These are phyloP conservation scores for Panzeria rudis DNA, from an alignment of 2,888 invertebrate genomes.

Conservation along the genomic window DNA sequence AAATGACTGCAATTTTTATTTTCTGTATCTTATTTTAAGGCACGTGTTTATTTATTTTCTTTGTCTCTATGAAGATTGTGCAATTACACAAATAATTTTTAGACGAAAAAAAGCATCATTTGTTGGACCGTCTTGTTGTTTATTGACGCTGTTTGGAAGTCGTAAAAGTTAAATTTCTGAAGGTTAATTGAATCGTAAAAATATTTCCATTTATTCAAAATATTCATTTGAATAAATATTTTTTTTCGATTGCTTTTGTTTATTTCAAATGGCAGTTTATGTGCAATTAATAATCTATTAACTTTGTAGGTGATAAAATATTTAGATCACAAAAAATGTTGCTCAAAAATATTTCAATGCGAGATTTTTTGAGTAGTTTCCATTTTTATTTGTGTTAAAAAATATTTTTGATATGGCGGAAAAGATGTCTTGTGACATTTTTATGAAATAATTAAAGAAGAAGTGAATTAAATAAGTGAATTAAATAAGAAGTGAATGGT, in stretches of 20 bases:
- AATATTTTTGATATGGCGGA: background rate
- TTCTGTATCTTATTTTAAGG: slow-evolving; percentile 30
- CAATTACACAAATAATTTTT: slow-evolving; percentile 24
- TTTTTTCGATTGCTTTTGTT: background rate
- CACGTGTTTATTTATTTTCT: slow-evolving; percentile 47
- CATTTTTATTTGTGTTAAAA: background rate
- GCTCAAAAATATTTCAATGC: background rate
- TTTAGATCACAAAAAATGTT: background rate
- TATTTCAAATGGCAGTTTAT: slow-evolving; percentile 28
- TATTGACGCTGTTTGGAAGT: slow-evolving; percentile 25
- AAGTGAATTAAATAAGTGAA: background rate
- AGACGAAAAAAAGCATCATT: background rate
- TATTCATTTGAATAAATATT: background rate
- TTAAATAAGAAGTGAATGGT: no score
- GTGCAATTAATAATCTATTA: slow-evolving; percentile 41
- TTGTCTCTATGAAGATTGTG: slow-evolving; percentile 33
- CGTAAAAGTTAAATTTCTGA: slow-evolving; percentile 44
- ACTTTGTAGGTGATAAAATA: slow-evolving; percentile 42
- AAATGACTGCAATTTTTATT: slow-evolving; percentile 35
- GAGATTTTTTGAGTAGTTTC: background rate
- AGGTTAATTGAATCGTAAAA: slow-evolving; percentile 65
- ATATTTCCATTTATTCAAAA: slow-evolving; percentile 7
- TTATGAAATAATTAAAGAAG: background rate
- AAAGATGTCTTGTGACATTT: background rate
- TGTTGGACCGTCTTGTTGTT: slow-evolving; percentile 32